Evolutionary conservation across 1,140 invertebrate genomes (phyloP), one percentile per base, ranked within the genome.

Genomic region (Sarcophaga peregrina): DNA sequence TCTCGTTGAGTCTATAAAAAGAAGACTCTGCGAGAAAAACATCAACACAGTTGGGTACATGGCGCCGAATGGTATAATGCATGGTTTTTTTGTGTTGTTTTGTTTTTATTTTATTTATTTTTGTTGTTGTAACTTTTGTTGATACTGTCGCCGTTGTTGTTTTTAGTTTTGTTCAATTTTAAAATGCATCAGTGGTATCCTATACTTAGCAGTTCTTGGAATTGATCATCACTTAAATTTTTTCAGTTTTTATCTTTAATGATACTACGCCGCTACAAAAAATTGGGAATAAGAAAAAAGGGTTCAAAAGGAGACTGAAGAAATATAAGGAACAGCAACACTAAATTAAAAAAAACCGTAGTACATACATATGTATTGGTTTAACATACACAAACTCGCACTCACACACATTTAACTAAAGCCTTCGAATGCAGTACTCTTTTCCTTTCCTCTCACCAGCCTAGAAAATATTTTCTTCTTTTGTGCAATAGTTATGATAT

Each of bases 171-270:
- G 11, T 48, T 52, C 46, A 20, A 78, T 52, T 52, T 78, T 78
- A 78, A 52, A 45, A 78, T 78, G 75, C 75, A 52, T 78, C 75
- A 78, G 50, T 78, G 75, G 75, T 78, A 50, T n/a, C n/a, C n/a
- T n/a, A n/a, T 47, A 78, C 9, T 47, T 47, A 52, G 50, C 17
- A 78, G 50, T 78, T 78, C 75, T 17, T 25, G 48, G 75, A 78
- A 78, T 78, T 78, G 75, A 78, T 50, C 47, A 78, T 50, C 47
- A 47, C 47, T 78, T 78, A 17, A 47, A 46, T 11, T 46, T 74
- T 37, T 58, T 74, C 48, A 15, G 17, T 76, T 78, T 78, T 20
- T 78, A 68, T 68, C 62, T 20, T 20, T 68, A 68, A 68, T 25
- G 20, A 20, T 68, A 37, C 25, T 68, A 37, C 25, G 25, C 25